Evolutionary conservation across 2,113 vertebrate genomes (phyloP).

Genomic region (Tapirus terrestris): DNA sequence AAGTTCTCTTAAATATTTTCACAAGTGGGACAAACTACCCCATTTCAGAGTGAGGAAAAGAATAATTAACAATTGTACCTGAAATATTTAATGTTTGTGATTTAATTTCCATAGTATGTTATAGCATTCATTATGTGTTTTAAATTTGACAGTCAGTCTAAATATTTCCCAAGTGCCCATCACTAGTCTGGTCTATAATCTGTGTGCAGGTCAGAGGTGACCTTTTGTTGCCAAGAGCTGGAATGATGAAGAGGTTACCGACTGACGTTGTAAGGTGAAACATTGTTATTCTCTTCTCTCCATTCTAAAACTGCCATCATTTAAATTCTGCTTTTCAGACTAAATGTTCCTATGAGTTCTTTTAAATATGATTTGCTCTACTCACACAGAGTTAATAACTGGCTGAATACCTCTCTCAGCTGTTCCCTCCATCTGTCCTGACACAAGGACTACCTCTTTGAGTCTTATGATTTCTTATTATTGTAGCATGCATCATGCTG

Average conservation of each 20-base stretch:
- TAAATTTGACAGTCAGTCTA: neutral
- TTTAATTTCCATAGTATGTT: neutral
- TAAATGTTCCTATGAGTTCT: constrained; percentile 51
- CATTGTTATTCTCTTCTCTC: neutral
- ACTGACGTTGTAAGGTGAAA: neutral
- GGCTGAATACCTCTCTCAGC: constrained; percentile 34
- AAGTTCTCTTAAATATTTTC: neutral
- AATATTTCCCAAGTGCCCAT: neutral
- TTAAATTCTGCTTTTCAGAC: constrained; percentile 53
- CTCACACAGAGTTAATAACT: constrained; percentile 43
- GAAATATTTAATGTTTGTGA: neutral
- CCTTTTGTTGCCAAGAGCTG: neutral
- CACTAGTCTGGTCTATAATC: neutral
- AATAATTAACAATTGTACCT: neutral
- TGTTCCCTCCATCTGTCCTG: constrained; percentile 72
- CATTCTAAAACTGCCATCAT: neutral
- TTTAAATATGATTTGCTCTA: constrained; percentile 54
- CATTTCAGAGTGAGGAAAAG: neutral
- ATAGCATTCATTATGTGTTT: neutral
- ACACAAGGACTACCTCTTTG: constrained; percentile 56
- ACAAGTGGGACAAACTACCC: neutral
- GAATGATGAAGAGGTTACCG: neutral
- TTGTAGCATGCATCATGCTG: neutral
- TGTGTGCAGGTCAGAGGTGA: neutral
- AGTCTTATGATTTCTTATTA: constrained; percentile 60